Evolutionary conservation across 2,113 vertebrate species (phyloP).

Genomic region (Ptychochromis oligacanthus): DNA sequence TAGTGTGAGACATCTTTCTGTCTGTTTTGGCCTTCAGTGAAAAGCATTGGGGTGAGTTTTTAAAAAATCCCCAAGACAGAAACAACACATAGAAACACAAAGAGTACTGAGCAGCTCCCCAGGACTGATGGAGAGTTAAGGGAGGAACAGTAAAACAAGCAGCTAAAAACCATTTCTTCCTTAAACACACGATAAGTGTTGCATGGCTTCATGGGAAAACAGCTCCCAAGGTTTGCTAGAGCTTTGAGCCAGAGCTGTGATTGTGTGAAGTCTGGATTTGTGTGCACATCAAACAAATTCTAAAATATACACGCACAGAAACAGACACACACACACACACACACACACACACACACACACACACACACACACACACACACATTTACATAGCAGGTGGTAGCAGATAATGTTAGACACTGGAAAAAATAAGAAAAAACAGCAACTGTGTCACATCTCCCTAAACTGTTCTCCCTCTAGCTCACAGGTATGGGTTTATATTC

Average conservation of each 20-base stretch:
- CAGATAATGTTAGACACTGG: slow-evolving; percentile 10
- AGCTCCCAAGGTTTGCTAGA: slow-evolving; percentile 1
- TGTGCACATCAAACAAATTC: background rate
- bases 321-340: no score
- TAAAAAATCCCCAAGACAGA: slow-evolving; percentile 7
- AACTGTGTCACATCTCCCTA: slow-evolving; percentile 21
- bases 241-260: background rate
- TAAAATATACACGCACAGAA: background rate
- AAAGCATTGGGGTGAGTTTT: slow-evolving; percentile 3
- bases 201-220: background rate
- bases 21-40: slow-evolving; percentile 6
- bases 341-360: no score
- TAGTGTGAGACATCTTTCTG: slow-evolving; percentile 10
- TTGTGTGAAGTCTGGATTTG: background rate
- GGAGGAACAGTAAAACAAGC: background rate
- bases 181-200: background rate
- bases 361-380: no score
- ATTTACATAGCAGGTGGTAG: background rate
- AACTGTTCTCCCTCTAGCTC: background rate
- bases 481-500: background rate
- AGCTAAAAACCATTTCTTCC: background rate
- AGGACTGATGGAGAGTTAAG: background rate
- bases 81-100: background rate
- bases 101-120: background rate
- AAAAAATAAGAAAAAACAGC: slow-evolving; percentile 26